These are phyloP conservation scores for Chouioia cunea DNA, from an alignment of 2,888 invertebrate genomes.

Conservation along the genomic window DNA sequence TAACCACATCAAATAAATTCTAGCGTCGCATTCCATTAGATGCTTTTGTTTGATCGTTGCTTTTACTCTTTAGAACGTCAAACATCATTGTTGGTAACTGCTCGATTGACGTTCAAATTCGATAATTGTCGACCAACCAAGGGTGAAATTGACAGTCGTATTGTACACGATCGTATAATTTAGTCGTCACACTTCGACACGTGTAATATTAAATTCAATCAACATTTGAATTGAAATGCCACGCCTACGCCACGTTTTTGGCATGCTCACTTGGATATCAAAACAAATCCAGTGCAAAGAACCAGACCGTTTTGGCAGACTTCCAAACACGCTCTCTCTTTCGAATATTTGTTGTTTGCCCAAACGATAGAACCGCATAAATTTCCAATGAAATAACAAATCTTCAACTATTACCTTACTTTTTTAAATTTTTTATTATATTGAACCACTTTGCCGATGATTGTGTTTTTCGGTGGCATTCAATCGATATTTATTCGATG, in stretches of 20 bases:
- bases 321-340: constrained; percentile 8
- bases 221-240: constrained; percentile 4
- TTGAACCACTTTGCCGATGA: neutral
- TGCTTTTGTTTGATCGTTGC: too few relatives aligned
- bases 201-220: neutral
- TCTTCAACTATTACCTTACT: neutral
- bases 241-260: neutral
- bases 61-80: too few relatives aligned
- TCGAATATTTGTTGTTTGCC: constrained; percentile 19
- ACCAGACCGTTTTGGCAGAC: constrained; percentile 12
- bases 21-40: too few relatives aligned
- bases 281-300: constrained; percentile 24
- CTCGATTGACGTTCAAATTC: too few relatives aligned
- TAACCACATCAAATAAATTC: too few relatives aligned
- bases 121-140: too few relatives aligned
- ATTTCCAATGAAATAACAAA: neutral
- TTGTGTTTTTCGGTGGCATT: neutral
- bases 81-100: too few relatives aligned
- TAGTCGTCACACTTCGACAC: too few relatives aligned
- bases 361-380: neutral
- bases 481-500: too few relatives aligned
- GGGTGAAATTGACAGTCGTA: too few relatives aligned
- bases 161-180: too few relatives aligned
- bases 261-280: constrained; percentile 12
- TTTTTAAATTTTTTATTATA: too few relatives aligned